Conservation (phyloP, 2,888 invertebrate genomes). For the Linyphia triangularis region DNA sequence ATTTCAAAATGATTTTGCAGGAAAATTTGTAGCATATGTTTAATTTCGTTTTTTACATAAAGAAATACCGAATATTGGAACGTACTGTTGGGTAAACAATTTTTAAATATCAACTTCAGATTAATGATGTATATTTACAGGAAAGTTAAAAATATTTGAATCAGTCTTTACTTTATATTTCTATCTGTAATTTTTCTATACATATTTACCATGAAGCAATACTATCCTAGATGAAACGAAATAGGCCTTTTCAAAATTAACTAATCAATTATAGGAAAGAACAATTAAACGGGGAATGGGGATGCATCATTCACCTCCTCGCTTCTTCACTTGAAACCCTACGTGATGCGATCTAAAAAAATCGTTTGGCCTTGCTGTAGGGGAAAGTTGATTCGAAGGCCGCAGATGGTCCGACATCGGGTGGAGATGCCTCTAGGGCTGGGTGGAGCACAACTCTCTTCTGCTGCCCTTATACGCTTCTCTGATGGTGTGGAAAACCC, state of each 20-base stretch:
- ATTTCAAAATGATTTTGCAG: too few species aligned
- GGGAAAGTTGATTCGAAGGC: slow-evolving; percentile 27
- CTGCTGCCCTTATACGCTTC: neutral
- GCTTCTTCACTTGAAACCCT: neutral
- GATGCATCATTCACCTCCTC: neutral
- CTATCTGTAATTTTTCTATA: too few species aligned
- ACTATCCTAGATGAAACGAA: too few species aligned
- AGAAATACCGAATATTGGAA: neutral
- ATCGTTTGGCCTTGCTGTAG: slow-evolving; percentile 34
- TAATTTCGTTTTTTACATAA: too few species aligned
- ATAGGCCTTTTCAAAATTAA: too few species aligned
- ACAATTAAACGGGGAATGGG: neutral
- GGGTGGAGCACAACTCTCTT: slow-evolving; percentile 5
- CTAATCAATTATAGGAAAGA: neutral
- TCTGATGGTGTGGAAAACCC: neutral
- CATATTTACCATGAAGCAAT: too few species aligned
- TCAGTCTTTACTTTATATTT: too few species aligned
- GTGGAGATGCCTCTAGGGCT: slow-evolving; percentile 32
- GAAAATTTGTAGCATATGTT: too few species aligned
- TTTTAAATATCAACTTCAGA: neutral
- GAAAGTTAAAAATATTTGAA: too few species aligned
- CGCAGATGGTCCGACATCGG: slow-evolving; percentile 34
- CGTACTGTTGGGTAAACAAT: neutral
- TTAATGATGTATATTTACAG: neutral
- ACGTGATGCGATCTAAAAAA: slow-evolving; percentile 39